Conservation (phyloP, 2,113 vertebrate species). For the Drymodes brunneopygia region DNA sequence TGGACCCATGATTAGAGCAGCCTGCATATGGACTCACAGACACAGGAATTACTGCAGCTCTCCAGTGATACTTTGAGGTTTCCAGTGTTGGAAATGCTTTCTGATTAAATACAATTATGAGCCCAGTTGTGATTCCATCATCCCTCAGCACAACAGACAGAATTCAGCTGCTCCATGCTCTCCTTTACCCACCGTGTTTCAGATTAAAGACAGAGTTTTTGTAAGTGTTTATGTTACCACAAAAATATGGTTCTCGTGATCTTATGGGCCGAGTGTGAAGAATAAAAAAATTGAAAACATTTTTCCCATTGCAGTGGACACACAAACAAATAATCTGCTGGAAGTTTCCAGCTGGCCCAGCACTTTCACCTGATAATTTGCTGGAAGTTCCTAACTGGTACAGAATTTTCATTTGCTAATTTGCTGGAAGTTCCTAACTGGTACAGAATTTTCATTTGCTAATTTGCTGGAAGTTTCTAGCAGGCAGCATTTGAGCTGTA, state of each 20-base stretch:
- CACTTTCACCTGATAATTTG: neutral
- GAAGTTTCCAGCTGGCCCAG: neutral
- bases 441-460: too few relatives aligned
- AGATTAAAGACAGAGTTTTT: neutral
- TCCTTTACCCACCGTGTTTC: neutral
- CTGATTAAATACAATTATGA: neutral
- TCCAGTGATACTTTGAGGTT: neutral
- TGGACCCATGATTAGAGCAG: neutral
- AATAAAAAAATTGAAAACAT: neutral
- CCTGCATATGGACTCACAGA: neutral
- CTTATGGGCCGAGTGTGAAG: neutral
- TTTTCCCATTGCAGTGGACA: neutral
- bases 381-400: neutral
- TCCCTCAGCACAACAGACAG: neutral
- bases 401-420: neutral
- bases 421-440: neutral
- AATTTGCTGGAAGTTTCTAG: neutral
- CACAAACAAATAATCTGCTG: neutral
- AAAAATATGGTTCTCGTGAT: neutral
- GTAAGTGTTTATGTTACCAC: neutral
- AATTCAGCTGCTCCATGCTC: neutral
- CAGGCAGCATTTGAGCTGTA: neutral
- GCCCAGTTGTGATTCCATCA: neutral
- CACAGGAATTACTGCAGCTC: neutral
- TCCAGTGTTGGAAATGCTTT: neutral